These are phyloP conservation scores for Pseudoips prasinana DNA, from an alignment of 2,888 invertebrate species.

Conservation along the genomic window DNA sequence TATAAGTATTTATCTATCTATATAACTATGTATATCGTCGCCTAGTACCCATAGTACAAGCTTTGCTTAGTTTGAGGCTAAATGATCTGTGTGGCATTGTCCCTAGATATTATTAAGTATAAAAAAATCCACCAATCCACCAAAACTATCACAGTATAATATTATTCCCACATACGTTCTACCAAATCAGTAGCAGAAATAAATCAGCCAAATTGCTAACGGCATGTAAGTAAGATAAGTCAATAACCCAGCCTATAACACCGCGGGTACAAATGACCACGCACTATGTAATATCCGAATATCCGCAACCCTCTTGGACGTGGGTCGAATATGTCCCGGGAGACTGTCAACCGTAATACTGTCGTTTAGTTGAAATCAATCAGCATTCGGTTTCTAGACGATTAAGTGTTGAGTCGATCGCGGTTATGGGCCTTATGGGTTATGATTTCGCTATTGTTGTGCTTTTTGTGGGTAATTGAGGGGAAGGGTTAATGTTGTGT, in stretches of 20 bases:
- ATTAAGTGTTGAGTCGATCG: constrained; percentile 24
- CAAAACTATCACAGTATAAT: no score
- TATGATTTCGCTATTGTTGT: constrained; percentile 21
- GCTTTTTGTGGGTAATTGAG: not conserved
- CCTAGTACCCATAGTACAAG: no score
- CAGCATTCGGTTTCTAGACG: constrained; percentile 20
- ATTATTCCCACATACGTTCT: no score
- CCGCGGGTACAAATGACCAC: constrained; percentile 32
- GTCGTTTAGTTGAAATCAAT: constrained; percentile 31
- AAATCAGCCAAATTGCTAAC: constrained; percentile 26
- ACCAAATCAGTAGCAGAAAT: no score
- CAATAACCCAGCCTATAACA: constrained; percentile 33
- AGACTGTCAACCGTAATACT: constrained; percentile 22
- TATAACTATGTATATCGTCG: no score
- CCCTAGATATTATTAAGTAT: no score
- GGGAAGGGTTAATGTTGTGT: not conserved
- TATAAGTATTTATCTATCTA: no score
- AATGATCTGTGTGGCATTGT: no score
- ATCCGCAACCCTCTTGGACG: constrained; percentile 33
- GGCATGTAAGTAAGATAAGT: constrained; percentile 32
- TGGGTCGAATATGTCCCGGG: constrained; percentile 21
- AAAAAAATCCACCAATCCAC: no score
- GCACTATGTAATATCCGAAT: constrained; percentile 30
- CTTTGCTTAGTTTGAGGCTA: no score
- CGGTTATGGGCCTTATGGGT: constrained; percentile 6